These are phyloP conservation scores for Micoletzkya japonica DNA, from an alignment of 2,888 invertebrate species.

Conservation along the genomic window DNA sequence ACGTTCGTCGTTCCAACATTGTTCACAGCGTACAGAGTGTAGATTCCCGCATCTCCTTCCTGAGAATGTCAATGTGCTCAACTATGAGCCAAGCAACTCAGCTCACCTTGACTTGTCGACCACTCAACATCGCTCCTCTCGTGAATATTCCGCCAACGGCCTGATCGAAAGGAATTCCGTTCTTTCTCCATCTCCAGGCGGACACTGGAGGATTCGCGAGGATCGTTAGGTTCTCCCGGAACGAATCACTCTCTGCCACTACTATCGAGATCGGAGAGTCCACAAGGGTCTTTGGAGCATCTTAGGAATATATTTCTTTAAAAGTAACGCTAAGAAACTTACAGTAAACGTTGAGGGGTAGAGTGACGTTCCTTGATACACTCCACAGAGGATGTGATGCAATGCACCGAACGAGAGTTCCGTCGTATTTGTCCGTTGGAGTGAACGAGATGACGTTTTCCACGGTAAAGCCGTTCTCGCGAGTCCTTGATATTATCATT, in stretches of 20 bases:
- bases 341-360: slow-evolving; percentile 56
- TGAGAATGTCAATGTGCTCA: too few species aligned
- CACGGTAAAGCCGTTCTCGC: slow-evolving; percentile 46
- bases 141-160: slow-evolving; percentile 52
- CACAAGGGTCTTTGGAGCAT: slow-evolving; percentile 53
- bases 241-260: slow-evolving; percentile 60
- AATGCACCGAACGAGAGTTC: slow-evolving; percentile 51
- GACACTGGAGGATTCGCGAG: slow-evolving; percentile 57
- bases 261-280: slow-evolving; percentile 55
- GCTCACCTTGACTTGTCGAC: slow-evolving; percentile 37
- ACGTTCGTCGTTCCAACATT: slow-evolving; percentile 56
- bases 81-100: too few species aligned
- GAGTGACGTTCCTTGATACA: slow-evolving; percentile 43
- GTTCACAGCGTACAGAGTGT: slow-evolving; percentile 56
- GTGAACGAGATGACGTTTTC: slow-evolving; percentile 54
- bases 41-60: slow-evolving; percentile 54
- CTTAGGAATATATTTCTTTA: slow-evolving; percentile 32
- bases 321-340: slow-evolving; percentile 27
- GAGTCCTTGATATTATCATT: slow-evolving; percentile 33
- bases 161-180: slow-evolving; percentile 55
- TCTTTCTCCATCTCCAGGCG: slow-evolving; percentile 54
- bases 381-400: slow-evolving; percentile 60
- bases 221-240: slow-evolving; percentile 59
- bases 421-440: slow-evolving; percentile 55
- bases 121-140: slow-evolving; percentile 42